phyloP scores from a whole-genome alignment of 1,140 invertebrate genomes.

The Bombus ignitus region DNA sequence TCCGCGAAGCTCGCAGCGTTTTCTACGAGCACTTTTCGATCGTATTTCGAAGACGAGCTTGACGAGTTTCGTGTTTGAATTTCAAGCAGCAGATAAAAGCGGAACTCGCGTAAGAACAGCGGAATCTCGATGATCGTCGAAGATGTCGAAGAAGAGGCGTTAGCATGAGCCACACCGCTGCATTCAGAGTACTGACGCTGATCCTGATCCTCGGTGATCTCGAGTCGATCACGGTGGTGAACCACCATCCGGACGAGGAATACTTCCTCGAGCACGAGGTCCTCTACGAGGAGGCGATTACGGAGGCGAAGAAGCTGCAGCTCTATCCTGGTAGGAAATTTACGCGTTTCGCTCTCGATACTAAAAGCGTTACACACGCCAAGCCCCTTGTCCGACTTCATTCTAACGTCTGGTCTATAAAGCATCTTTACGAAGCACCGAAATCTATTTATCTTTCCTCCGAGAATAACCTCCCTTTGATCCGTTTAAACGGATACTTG shows the following conservation, averaged over 20 bases:
- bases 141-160: conserved; percentile 71
- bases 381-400: conserved; percentile 43
- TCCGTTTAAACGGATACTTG: conserved; percentile 61
- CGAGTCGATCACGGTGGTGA: conserved; percentile 74
- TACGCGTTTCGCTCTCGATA: conserved; percentile 1
- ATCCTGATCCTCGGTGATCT: conserved; percentile 70
- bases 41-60: not conserved
- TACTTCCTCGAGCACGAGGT: conserved; percentile 77
- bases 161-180: conserved; percentile 75
- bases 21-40: too few species aligned
- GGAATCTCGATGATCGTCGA: conserved; percentile 34
- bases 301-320: conserved; percentile 72
- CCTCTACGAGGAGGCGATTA: conserved; percentile 73
- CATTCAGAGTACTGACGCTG: conserved; percentile 64
- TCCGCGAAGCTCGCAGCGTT: too few species aligned
- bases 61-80: not conserved
- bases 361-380: conserved; percentile 36
- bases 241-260: conserved; percentile 75
- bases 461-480: conserved; percentile 63
- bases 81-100: not conserved
- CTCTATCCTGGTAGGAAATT: conserved; percentile 73
- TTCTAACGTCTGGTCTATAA: conserved; percentile 49
- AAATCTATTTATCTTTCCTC: conserved; percentile 64
- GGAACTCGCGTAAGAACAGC: not conserved
- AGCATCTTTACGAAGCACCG: conserved; percentile 52